These are phyloP conservation scores for Botrylloides violaceus DNA, from an alignment of 23 tunicate genomes.

Conservation along the genomic window DNA sequence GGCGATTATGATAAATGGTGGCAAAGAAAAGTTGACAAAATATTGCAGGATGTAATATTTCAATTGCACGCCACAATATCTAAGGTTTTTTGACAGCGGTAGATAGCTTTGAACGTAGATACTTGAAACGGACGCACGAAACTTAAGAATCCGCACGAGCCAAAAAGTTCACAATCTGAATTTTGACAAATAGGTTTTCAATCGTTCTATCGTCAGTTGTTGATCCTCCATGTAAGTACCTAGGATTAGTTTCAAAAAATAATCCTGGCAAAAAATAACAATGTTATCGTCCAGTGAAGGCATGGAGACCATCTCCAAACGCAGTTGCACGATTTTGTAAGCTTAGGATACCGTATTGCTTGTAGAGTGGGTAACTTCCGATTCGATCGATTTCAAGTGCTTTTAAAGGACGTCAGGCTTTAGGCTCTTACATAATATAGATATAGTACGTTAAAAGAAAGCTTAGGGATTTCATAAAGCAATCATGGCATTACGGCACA, in stretches of 20 bases:
- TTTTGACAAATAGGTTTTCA: background rate
- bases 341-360: no score
- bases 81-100: background rate
- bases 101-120: background rate
- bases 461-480: no score
- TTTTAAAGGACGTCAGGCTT: background rate
- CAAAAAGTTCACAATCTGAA: background rate
- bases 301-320: no score
- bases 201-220: background rate
- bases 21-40: background rate
- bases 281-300: background rate
- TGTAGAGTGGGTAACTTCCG: background rate
- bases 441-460: no score
- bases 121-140: background rate
- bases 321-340: no score
- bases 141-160: background rate
- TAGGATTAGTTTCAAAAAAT: background rate
- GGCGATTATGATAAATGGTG: background rate
- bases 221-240: background rate
- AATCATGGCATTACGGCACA: no score
- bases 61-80: background rate
- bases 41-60: background rate
- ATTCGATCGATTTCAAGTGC: background rate
- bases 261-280: background rate
- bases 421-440: background rate